These are phyloP conservation scores for Argentina silus DNA, from an alignment of 2,797 vertebrate species.

Conservation along the genomic window DNA sequence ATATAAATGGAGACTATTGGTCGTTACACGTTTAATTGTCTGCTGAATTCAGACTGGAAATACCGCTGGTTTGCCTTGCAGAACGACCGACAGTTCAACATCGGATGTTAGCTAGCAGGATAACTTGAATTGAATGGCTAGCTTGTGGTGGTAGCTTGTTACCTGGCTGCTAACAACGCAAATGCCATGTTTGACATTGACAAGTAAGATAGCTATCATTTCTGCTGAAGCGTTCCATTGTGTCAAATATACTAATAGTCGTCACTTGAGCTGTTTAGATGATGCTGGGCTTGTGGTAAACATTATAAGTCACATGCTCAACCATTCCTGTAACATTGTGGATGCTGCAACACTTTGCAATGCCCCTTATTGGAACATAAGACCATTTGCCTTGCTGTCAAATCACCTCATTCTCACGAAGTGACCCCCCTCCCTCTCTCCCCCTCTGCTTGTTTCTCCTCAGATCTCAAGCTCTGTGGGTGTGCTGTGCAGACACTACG, in stretches of 20 bases:
- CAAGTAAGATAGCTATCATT: not conserved
- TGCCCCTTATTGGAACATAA: too few relatives aligned
- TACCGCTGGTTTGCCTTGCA: too few relatives aligned
- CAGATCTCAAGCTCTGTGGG: conserved; percentile 64
- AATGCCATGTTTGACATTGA: too few relatives aligned
- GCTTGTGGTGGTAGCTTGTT: not conserved
- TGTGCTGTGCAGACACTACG: conserved; percentile 78
- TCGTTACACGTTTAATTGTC: too few relatives aligned
- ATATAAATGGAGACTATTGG: not conserved
- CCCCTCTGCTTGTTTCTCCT: not conserved
- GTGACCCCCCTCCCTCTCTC: not conserved
- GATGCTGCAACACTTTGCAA: too few relatives aligned
- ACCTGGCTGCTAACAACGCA: not conserved
- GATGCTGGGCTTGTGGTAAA: too few relatives aligned
- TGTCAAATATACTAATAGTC: too few relatives aligned
- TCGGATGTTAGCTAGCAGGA: not conserved
- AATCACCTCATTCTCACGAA: too few relatives aligned
- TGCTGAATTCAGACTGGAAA: not conserved
- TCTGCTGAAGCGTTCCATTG: not conserved
- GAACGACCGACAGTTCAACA: not conserved
- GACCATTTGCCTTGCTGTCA: too few relatives aligned
- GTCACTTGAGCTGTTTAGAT: too few relatives aligned
- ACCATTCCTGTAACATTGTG: too few relatives aligned
- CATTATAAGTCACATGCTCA: too few relatives aligned
- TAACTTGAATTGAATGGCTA: not conserved